These are phyloP conservation scores for Sphenopsis melanotis DNA, from an alignment of 2,797 vertebrate genomes.

Conservation along the genomic window DNA sequence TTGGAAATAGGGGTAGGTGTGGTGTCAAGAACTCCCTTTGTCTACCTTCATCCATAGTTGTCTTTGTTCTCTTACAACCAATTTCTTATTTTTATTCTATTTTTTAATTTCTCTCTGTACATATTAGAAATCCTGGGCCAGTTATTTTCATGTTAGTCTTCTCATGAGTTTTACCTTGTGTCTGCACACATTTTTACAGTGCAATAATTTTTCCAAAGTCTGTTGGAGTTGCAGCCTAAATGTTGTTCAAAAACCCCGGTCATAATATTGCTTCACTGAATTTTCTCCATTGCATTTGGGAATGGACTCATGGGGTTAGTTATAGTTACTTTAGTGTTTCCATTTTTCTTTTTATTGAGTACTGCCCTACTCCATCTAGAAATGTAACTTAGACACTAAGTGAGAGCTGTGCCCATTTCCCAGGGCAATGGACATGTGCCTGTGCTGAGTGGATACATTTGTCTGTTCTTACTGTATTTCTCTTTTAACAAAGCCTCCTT, in stretches of 20 bases:
- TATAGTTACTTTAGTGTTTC: neutral
- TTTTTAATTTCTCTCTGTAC: neutral
- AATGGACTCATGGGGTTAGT: neutral
- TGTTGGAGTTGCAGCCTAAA: neutral
- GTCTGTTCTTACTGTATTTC: neutral
- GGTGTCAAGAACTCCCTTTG: neutral
- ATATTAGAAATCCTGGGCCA: neutral
- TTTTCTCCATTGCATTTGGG: neutral
- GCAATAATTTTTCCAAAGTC: neutral
- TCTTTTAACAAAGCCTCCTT: neutral
- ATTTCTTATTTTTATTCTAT: neutral
- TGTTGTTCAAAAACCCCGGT: neutral
- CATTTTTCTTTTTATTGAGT: neutral
- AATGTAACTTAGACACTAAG: neutral
- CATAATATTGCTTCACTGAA: neutral
- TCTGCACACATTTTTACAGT: neutral
- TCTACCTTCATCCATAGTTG: neutral
- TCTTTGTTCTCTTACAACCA: neutral
- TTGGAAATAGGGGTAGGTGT: neutral
- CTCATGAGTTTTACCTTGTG: neutral
- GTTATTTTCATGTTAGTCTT: neutral
- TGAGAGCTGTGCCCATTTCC: neutral
- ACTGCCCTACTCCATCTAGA: neutral
- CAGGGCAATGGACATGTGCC: neutral
- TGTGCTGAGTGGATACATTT: neutral